phyloP scores from a whole-genome alignment of 2,113 vertebrate species.

The Corythornis madagascariensis region DNA sequence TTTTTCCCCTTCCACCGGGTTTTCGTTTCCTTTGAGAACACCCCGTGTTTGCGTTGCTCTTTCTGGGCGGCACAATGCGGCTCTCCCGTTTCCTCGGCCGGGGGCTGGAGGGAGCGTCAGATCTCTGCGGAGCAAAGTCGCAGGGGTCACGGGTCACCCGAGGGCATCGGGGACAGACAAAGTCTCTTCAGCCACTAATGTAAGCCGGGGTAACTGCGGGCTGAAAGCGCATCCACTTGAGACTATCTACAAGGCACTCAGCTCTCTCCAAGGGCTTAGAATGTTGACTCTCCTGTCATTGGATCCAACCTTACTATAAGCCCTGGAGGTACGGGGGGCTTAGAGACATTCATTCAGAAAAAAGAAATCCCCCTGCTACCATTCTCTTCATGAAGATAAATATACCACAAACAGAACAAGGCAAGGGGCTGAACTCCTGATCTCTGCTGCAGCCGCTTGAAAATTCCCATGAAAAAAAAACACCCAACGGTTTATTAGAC shows the following conservation, averaged over 20 bases:
- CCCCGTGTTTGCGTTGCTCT: slow-evolving; percentile 76
- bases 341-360: slow-evolving; percentile 74
- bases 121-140: slow-evolving; percentile 71
- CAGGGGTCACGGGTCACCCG: slow-evolving; percentile 80
- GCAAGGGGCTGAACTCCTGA: slow-evolving; percentile 66
- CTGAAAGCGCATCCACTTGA: slow-evolving; percentile 85
- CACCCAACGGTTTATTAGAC: slow-evolving; percentile 48
- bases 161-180: slow-evolving; percentile 76
- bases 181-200: slow-evolving; percentile 79
- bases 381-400: slow-evolving; percentile 75
- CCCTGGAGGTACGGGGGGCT: slow-evolving; percentile 73
- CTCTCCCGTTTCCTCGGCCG: slow-evolving; percentile 80
- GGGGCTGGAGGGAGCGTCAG: slow-evolving; percentile 67
- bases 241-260: slow-evolving; percentile 77
- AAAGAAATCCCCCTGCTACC: slow-evolving; percentile 72
- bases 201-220: slow-evolving; percentile 76
- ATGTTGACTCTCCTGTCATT: slow-evolving; percentile 81
- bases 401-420: slow-evolving; percentile 70
- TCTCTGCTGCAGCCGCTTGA: slow-evolving; percentile 50
- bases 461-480: slow-evolving; percentile 74
- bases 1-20: not conserved
- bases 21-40: slow-evolving; percentile 78
- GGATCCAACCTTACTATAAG: slow-evolving; percentile 78
- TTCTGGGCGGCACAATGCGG: slow-evolving; percentile 76
- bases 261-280: slow-evolving; percentile 77